Base-by-base conservation (phyloP, 2,888 invertebrate genomes). In the Aporophyla nigra region DNA sequence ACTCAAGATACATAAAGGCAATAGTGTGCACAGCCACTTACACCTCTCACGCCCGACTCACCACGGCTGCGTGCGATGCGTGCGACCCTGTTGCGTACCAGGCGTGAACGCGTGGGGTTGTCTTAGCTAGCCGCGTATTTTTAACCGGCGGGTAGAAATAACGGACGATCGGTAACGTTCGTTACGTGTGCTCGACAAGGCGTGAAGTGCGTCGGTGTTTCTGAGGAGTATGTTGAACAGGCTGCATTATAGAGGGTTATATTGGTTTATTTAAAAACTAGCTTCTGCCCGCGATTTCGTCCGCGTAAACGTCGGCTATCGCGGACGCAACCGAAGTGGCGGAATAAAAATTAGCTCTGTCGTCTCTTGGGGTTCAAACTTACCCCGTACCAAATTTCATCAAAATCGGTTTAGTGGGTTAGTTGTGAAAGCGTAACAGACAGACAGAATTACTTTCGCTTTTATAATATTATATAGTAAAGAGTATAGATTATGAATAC, bases 111-210 rank as follows among this genome's bases (percentile, higher is more conserved):
- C 75, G 54, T 75, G 71, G 82, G 86, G 86, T 74, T 78, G 75
- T 87, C 87, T 87, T 86, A 82, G 58, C 76, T 62, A 69, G 43
- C 53, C 43, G 33, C 84, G 59, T 84, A 84, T 84, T 84, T 89
- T 89, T 80, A 86, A 83, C 66, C 74, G 49, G 61, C 72, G 67
- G 71, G 69, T 75, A 71, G 74, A 82, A 83, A 84, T 83, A 86
- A 72, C 74, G 49, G 70, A 49, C 51, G 69, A 53, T 71, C 51
- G 54, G 19, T 59, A 33, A 68, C 63, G 77, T 78, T 69, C 81
- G 76, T 59, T 65, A 43, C 16, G 54, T 40, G 46, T 56, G 86
- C 83, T 82, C 43, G 51, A 16, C n/a, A 10, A 46, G 62, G 86
- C 73, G 67, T 85, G 53, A 67, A 65, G 70, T 71, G 78, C 78